Evolutionary conservation across 2,797 vertebrate genomes (phyloP), one percentile per base, ranked within the genome.

Genomic region (Enteromius viviparus): DNA sequence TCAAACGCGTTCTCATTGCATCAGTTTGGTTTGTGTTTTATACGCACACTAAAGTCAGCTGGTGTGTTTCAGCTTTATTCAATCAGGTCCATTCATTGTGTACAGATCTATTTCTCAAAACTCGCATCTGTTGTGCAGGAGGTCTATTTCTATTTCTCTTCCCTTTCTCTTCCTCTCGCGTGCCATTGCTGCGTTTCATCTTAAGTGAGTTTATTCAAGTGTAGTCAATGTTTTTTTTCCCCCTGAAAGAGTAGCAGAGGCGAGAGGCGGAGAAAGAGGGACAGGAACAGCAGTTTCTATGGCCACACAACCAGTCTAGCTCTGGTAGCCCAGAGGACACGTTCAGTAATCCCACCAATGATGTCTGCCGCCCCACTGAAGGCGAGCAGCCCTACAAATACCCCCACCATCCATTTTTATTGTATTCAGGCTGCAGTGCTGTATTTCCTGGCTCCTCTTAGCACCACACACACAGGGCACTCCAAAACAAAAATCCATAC

Each of bases 401-500:
- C 95, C 95, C 93, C 90, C 91, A 86, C 95, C 92, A 97, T 97
- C 97, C 96, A 97, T 98, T 98, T 97, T 98, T 97, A 97, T 97
- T 95, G 97, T 96, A 97, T 97, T 96, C 96, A 92, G 95, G 93
- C 95, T 95, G 94, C 96, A 96, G 96, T 94, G 93, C 95, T 96
- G 96, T 97, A 96, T 97, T 97, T 98, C 96, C 97, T 96, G 94
- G 94, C 95, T 96, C 96, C 96, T 93, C 96, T 97, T 96, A 96
- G 96, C 95, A 94, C 95, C 97, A 96, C 97, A 98, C 97, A 98
- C 96, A 97, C 97, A 97, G 96, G 95, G 95, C 96, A 96, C 97
- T 97, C 95, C 95, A 98, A 98, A 98, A 98, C 96, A 97, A 97
- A 98, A 98, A 99, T 99, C 97, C 93, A 99, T 99, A 97, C 91